Base-by-base conservation (phyloP, 2,113 vertebrate species). In the Dascyllus trimaculatus region DNA sequence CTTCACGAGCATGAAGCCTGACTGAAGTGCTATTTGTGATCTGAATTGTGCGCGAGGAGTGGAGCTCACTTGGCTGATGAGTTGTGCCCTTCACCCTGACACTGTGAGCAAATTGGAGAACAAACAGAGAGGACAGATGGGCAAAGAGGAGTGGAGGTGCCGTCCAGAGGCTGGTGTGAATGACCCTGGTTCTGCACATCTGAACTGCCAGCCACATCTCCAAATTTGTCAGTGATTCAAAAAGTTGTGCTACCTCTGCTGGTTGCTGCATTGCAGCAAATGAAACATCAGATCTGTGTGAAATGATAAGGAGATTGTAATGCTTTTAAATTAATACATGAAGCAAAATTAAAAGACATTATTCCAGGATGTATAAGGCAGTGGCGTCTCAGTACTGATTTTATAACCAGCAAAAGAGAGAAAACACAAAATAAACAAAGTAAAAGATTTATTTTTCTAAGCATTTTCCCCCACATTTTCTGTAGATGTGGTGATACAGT, bases 81-180 rank as follows among this genome's bases (percentile, higher is more conserved):
- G 69, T 17, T 69, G 58, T 60, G 35, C 29, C 74, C 75, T 82
- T 86, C 77, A 68, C 13, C 40, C 43, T 75, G 61, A 71, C 62
- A 64, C 57, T 75, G 54, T 80, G 65, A 78, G 58, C 40, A 81
- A 72, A 80, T 59, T 69, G 45, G 71, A 86, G 43, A 84, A 45
- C 62, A 84, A 81, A 64, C 56, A 45, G 43, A 71, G 69, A 66
- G 70, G 58, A 63, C 59, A 83, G 73, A 66, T 76, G 66, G 65
- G 61, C 48, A 71, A 78, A 78, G 56, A 81, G 67, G 14, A 52
- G 70, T 48, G 32, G 29, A 46, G 60, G 24, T 21, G 66, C 57
- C 29, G 32, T 72, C 72, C 64, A 82, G 62, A 76, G 38, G 45
- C 35, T 53, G 35, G 46, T 57, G 22, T 57, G 71, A 74, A 61